Evolutionary conservation across 1,140 invertebrate species (phyloP).

Genomic region (Macrostomum lignano): DNA sequence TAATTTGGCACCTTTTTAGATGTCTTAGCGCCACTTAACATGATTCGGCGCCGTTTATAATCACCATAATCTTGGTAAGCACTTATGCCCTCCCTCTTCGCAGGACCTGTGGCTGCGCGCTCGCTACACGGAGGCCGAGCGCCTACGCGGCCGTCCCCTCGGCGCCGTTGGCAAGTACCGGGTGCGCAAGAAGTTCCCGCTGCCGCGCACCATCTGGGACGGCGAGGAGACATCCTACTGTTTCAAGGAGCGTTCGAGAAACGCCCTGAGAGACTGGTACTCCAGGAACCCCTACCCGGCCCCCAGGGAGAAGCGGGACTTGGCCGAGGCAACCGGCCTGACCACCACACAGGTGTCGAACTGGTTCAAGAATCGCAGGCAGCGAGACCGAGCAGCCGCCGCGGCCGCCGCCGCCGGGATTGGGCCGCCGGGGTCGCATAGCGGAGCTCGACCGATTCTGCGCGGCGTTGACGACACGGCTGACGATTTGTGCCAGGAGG

Average conservation of each 20-base stretch:
- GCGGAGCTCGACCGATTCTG: no score
- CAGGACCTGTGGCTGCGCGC: slow-evolving; percentile 81
- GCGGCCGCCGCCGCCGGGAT: no score
- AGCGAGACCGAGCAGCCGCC: slow-evolving; percentile 69
- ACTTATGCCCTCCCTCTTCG: no score
- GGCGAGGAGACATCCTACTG: slow-evolving; percentile 99
- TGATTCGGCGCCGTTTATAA: no score
- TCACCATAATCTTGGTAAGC: no score
- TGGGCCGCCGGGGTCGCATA: no score
- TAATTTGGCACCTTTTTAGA: no score
- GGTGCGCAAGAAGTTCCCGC: slow-evolving; percentile 86
- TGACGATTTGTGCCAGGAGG: no score
- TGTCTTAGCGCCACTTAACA: no score
- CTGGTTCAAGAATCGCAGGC: slow-evolving; percentile 63
- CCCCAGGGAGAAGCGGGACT: slow-evolving; percentile 53
- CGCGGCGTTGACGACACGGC: no score
- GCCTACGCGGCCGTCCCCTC: slow-evolving; percentile 63
- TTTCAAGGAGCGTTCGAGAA: slow-evolving; percentile 86
- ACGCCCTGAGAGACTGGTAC: slow-evolving; percentile 82
- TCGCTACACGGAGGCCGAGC: slow-evolving; percentile 89
- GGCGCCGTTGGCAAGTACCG: slow-evolving; percentile 97
- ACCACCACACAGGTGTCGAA: slow-evolving; percentile 83
- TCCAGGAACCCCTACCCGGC: slow-evolving; percentile 96
- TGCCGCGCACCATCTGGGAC: slow-evolving; percentile 94
- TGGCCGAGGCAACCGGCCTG: slow-evolving; percentile 51